phyloP scores from a whole-genome alignment of 2,113 vertebrate genomes.

The human region DNA sequence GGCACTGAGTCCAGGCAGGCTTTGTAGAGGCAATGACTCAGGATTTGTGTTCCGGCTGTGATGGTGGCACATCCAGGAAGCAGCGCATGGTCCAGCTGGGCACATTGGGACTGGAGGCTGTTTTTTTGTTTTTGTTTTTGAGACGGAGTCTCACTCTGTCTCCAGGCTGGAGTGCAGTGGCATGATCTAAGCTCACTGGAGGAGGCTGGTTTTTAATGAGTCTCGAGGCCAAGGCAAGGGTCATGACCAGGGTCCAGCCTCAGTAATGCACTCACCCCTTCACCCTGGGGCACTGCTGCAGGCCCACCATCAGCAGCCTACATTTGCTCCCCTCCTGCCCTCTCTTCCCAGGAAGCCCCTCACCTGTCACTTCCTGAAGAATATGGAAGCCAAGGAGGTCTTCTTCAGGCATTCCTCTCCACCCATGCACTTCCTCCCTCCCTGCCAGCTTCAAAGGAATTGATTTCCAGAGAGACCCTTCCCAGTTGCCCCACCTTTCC shows the following conservation, averaged over 20 bases:
- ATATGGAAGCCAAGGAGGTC: neutral
- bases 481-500: too few relatives aligned
- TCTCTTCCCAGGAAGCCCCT: neutral
- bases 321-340: rapidly evolving
- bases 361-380: neutral
- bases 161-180: too few relatives aligned
- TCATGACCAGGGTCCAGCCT: neutral
- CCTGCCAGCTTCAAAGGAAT: neutral
- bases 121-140: neutral
- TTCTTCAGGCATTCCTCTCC: too few relatives aligned
- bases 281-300: rapidly evolving
- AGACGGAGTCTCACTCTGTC: too few relatives aligned
- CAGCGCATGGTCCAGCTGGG: neutral
- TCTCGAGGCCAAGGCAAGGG: neutral
- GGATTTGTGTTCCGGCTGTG: neutral
- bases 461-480: too few relatives aligned
- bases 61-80: too few relatives aligned
- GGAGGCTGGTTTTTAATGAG: too few relatives aligned
- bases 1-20: too few relatives aligned
- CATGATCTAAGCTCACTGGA: too few relatives aligned
- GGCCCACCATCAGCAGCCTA: neutral
- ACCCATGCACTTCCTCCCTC: neutral
- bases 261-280: neutral
- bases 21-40: neutral
- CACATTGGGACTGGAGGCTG: rapidly evolving